Evolutionary conservation across 2,797 vertebrate species (phyloP).

Genomic region (Typhlichthys subterraneus): DNA sequence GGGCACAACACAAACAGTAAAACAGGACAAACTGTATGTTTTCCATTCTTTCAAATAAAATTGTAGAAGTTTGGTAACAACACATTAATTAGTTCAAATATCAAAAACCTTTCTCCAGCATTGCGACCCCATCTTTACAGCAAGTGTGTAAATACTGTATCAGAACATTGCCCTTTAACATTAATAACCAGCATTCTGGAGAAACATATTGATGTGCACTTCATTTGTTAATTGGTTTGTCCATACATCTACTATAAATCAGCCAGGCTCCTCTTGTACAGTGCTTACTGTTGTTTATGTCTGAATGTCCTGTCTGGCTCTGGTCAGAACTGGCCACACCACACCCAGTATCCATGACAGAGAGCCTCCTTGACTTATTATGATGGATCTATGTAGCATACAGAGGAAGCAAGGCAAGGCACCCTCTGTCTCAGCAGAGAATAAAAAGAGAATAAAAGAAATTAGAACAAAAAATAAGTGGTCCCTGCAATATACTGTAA

Average conservation of each 20-base stretch:
- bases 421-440: no score
- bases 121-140: no score
- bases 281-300: constrained; percentile 41
- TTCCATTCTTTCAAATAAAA: no score
- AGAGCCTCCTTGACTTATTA: constrained; percentile 48
- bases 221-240: not conserved
- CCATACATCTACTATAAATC: constrained; percentile 7
- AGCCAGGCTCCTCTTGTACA: constrained; percentile 14
- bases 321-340: constrained; percentile 54
- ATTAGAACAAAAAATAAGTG: no score
- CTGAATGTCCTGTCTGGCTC: constrained; percentile 51
- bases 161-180: constrained; percentile 8
- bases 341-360: constrained; percentile 52
- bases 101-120: no score
- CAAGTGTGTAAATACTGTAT: no score
- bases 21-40: no score
- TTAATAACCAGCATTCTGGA: constrained; percentile 16
- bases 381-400: constrained; percentile 33
- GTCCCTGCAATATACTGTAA: no score
- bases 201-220: constrained; percentile 39
- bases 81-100: no score
- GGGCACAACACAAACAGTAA: no score
- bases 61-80: no score
- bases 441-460: no score
- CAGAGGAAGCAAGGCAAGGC: not conserved